Conservation (phyloP, 2,888 invertebrate species). For the Drosophila nigritarsus region DNA sequence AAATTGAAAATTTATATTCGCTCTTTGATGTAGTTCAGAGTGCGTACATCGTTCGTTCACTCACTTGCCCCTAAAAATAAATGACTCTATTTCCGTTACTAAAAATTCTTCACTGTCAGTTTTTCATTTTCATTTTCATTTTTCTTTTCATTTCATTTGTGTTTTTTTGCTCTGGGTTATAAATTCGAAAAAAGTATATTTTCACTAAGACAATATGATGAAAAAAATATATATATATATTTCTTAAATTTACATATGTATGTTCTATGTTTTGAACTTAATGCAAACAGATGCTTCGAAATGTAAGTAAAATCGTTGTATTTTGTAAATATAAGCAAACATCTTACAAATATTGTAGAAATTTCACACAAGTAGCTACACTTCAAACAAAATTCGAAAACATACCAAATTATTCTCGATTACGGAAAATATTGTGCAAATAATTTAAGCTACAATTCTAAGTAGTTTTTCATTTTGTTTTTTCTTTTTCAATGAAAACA, state of each 20-base stretch:
- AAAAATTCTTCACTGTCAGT: constrained; percentile 26
- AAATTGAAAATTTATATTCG: constrained; percentile 34
- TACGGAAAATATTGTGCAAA: neutral
- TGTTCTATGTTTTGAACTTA: constrained; percentile 72
- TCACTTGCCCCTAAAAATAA: constrained; percentile 28
- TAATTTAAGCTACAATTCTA: too few relatives aligned
- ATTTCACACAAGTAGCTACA: constrained; percentile 17
- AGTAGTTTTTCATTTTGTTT: too few relatives aligned
- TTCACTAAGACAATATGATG: constrained; percentile 10
- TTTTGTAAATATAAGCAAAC: constrained; percentile 26
- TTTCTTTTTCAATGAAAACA: too few relatives aligned
- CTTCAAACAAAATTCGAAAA: neutral
- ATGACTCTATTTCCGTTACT: constrained; percentile 46
- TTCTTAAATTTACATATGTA: constrained; percentile 46
- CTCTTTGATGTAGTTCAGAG: constrained; percentile 50
- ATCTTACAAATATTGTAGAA: constrained; percentile 12
- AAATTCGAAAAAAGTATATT: too few relatives aligned
- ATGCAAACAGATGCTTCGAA: constrained; percentile 84
- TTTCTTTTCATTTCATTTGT: too few relatives aligned
- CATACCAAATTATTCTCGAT: neutral
- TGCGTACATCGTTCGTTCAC: constrained; percentile 6
- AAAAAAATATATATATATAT: constrained; percentile 12
- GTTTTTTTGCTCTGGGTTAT: too few relatives aligned
- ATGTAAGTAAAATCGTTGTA: constrained; percentile 82
- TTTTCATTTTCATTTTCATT: too few relatives aligned